Evolutionary conservation across 2,113 vertebrate genomes (phyloP).

Genomic region (Paramormyrops kingsleyae): DNA sequence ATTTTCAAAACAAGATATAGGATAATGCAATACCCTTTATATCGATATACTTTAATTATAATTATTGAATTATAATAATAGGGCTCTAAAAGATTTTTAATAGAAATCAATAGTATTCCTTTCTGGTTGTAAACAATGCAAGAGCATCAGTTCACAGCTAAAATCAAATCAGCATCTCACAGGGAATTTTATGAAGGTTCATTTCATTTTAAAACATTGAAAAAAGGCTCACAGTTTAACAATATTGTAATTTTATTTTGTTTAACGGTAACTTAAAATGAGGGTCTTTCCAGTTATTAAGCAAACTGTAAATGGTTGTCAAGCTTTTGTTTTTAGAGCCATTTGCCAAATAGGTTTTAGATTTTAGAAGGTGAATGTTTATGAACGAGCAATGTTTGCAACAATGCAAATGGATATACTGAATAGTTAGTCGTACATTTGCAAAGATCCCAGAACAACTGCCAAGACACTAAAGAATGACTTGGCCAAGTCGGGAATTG

Average conservation of each 20-base stretch:
- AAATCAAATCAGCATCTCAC: background rate
- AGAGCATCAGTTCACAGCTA: background rate
- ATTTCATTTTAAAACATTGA: background rate
- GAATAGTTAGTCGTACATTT: background rate
- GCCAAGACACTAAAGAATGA: no score
- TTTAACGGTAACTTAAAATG: background rate
- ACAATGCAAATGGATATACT: background rate
- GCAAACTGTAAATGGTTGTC: background rate
- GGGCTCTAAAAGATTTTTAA: background rate
- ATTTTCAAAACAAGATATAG: background rate
- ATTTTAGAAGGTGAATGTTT: no score
- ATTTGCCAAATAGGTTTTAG: background rate
- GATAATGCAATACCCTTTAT: background rate
- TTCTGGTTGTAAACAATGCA: background rate
- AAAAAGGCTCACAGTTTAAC: background rate
- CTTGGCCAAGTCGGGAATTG: no score
- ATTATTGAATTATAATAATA: background rate
- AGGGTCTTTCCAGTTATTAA: background rate
- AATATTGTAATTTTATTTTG: background rate
- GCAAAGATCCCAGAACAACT: background rate
- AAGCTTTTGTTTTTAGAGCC: background rate
- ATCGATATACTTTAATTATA: background rate
- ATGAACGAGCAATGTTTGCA: no score
- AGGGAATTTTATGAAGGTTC: background rate
- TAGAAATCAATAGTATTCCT: background rate